phyloP scores from a whole-genome alignment of 2,888 invertebrate species.

The Sisyra nigra region DNA sequence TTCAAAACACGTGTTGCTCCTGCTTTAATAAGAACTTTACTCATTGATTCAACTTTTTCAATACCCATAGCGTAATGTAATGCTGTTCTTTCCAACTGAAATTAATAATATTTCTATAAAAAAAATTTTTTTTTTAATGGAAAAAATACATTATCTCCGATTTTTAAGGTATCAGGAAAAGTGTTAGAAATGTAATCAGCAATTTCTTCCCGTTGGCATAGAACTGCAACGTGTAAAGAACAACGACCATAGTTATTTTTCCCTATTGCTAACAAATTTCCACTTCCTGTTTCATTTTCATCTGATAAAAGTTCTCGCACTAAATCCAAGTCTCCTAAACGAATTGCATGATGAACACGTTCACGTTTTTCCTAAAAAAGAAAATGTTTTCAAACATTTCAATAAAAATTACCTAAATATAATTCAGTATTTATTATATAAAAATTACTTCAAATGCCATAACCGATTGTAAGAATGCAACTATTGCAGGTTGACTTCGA shows the following conservation, averaged over 20 bases:
- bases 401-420: too few species aligned
- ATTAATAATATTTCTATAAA: too few species aligned
- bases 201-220: conserved; percentile 67
- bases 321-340: conserved; percentile 41
- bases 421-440: conserved; percentile 1
- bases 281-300: conserved; percentile 33
- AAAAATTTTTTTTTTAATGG: conserved; percentile 3
- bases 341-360: conserved; percentile 55
- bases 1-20: conserved; percentile 72
- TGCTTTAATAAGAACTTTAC: conserved; percentile 61
- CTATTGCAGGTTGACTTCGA: conserved; percentile 49
- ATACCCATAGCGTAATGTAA: conserved; percentile 86
- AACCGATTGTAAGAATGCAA: conserved; percentile 52
- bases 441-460: conserved; percentile 55
- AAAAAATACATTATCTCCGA: conserved; percentile 69
- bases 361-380: conserved; percentile 53
- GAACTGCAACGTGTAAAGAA: conserved; percentile 72
- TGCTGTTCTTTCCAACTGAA: conserved; percentile 71
- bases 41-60: conserved; percentile 65
- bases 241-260: conserved; percentile 60
- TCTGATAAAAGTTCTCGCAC: conserved; percentile 38
- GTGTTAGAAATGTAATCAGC: conserved; percentile 58
- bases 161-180: conserved; percentile 54
- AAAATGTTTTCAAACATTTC: too few species aligned
- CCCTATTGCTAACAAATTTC: conserved; percentile 35